Evolutionary conservation across 64 coral and sea anemone species (phyloP), one percentile per base, ranked within the genome.

Genomic region (Hydrozoanthus tunicans): DNA sequence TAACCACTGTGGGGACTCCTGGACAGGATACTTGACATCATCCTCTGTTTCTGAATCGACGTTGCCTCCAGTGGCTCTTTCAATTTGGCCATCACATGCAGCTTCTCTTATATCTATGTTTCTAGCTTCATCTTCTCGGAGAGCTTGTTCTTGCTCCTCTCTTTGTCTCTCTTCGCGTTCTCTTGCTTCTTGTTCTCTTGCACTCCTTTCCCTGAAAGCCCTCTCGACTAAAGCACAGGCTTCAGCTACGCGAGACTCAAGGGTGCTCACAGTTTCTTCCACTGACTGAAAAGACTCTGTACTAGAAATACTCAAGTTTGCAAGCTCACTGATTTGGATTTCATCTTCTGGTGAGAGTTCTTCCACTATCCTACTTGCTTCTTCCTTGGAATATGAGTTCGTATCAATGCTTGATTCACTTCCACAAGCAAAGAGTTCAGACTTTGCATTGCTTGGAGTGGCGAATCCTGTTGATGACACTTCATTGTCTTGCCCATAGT

Each of bases 1-100:
- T 3, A 75, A 12, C 72, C 72, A 75, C 72, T 75, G 26, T 51
- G 72, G 72, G 72, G 72, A 75, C 72, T 75, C 72, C 72, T 75
- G 72, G 72, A 75, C 27, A 52, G 70, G 70, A 73, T 27, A 73
- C 20, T 27, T 73, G 6, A 27, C 70, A 8, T 73, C 43, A 70
- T 5, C 13, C n/a, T n/a, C 67, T 10, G 10, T 15, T 13, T 13
- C 63, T 17, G 15, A 20, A 69, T 14, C 12, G 24, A n/a, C 66
- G 0, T 13, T 67, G 12, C 12, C 64, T 67, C 8, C 64, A 13
- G 64, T 4, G 10, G 64, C 64, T 12, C n/a, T 51, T 6, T 14
- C 12, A 54, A 7, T 12, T 58, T 17, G 52, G 6, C 52, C 57
- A 5, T 69, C 66, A 69, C 8, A 1, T 79, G 56, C 5, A 20